Evolutionary conservation across 1,140 invertebrate genomes (phyloP).

Genomic region (Asbolus verrucosus): DNA sequence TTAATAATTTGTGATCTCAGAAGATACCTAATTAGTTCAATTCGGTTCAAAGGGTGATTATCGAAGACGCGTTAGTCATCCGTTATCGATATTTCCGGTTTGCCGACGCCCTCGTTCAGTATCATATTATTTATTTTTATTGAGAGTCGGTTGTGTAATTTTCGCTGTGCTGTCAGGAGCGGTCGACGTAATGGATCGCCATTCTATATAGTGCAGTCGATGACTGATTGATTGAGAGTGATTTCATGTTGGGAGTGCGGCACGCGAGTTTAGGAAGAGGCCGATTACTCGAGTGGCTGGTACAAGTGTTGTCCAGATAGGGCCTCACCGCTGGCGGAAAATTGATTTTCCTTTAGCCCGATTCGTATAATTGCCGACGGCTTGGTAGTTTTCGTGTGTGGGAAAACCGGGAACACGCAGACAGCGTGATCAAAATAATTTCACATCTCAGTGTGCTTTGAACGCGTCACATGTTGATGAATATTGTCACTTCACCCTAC

Average conservation of each 20-base stretch:
- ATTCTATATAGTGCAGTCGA: constrained; percentile 49
- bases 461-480: no score
- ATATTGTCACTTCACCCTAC: no score
- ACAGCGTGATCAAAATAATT: no score
- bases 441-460: no score
- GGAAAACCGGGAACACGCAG: no score
- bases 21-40: no score
- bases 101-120: neutral
- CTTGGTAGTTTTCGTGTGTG: no score
- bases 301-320: constrained; percentile 55
- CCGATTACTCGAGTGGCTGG: constrained; percentile 53
- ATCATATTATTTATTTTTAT: constrained; percentile 43
- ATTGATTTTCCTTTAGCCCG: constrained; percentile 47
- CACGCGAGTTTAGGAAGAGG: constrained; percentile 49
- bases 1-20: no score
- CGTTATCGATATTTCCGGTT: constrained; percentile 1
- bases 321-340: neutral
- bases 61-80: neutral
- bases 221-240: constrained; percentile 60
- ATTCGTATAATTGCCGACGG: neutral
- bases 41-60: no score
- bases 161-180: constrained; percentile 44
- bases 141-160: constrained; percentile 44
- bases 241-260: constrained; percentile 52
- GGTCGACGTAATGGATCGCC: constrained; percentile 47